phyloP scores from a whole-genome alignment of 23 tunicate genomes.

The Phallusia fumigata region DNA sequence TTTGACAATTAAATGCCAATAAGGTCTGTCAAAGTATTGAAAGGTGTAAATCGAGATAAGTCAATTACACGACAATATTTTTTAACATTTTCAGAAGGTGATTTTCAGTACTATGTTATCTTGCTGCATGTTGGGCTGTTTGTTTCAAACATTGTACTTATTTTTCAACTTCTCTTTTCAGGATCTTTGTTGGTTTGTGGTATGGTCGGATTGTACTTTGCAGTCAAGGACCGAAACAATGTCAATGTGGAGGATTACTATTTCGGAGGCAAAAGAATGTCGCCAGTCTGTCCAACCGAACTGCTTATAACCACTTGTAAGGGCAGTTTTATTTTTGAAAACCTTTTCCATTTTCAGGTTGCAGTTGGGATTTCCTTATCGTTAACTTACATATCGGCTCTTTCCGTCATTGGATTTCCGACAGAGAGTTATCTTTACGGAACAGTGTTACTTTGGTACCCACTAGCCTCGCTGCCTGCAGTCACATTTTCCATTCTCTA shows the following conservation, averaged over 20 bases:
- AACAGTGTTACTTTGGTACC: conserved; percentile 6
- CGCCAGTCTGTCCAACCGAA: conserved; percentile 34
- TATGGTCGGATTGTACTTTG: conserved; percentile 44
- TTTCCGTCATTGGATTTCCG: conserved; percentile 21
- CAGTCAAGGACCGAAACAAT: conserved; percentile 34
- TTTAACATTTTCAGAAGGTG: too few species aligned
- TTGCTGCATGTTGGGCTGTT: too few species aligned
- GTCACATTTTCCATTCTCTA: conserved; percentile 9
- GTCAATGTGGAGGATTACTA: conserved; percentile 49
- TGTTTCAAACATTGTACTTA: too few species aligned
- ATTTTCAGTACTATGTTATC: too few species aligned
- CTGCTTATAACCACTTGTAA: neutral
- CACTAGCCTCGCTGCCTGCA: neutral
- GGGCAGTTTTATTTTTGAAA: neutral
- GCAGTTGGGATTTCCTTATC: conserved; percentile 24
- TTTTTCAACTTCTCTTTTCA: conserved; percentile 16
- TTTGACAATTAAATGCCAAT: too few species aligned
- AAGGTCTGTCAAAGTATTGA: too few species aligned
- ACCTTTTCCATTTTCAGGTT: neutral
- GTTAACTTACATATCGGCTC: conserved; percentile 17
- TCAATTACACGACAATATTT: too few species aligned
- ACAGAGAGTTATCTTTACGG: conserved; percentile 25
- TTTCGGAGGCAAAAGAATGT: conserved; percentile 52
- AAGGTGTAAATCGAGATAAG: too few species aligned
- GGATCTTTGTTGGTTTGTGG: conserved; percentile 17